Base-by-base conservation (phyloP, 2,797 vertebrate species). In the Pachyuromys duprasi region DNA sequence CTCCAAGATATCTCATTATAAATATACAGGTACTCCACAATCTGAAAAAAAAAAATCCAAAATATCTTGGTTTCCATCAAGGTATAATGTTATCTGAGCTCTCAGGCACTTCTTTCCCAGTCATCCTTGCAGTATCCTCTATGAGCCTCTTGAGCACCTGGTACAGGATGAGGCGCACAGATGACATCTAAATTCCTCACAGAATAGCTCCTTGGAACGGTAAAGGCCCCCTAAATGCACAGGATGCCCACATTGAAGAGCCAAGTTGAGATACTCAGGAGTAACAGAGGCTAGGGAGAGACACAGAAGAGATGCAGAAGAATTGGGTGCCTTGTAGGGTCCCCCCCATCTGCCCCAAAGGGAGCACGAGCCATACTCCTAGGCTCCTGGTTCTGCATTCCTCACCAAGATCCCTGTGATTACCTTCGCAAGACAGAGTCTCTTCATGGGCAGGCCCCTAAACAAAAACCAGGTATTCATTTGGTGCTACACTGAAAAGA, bases 21-120 rank as follows among this genome's bases (percentile, higher is more conserved):
- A 12, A 83, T 55, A 89, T 31, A 33, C 70, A 83, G 70, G 83
- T 88, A 83, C 45, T 60, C 79, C 49, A 57, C 74, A 89, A 57
- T 67, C 31, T 60, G 78, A 33, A 81, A 60, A 72, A 65, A 65
- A 75, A 55, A 74, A 55, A 62, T 8, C 0, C 22, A 31, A 33
- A 93, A 24, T 22, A 49, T 60, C 39, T 14, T 60, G 36, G 31
- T 42, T 74, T 62, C 69, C 0, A 2, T 65, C 14, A 36, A 63
- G 13, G 9, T 14, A 57, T 57, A 57, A 39, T 57, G 9, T 49
- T 72, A 90, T 65, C 74, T 3, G 12, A 55, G 17, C 55, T 81
- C 84, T 70, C 36, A 17, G 49, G 39, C 28, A 72, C 65, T 49
- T 24, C 65, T 81, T 89, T 86, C 69, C 65, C 57, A 67, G n/a